Evolutionary conservation across 2,797 vertebrate genomes (phyloP), one percentile per base, ranked within the genome.

Genomic region (Chromobotia macracanthus): DNA sequence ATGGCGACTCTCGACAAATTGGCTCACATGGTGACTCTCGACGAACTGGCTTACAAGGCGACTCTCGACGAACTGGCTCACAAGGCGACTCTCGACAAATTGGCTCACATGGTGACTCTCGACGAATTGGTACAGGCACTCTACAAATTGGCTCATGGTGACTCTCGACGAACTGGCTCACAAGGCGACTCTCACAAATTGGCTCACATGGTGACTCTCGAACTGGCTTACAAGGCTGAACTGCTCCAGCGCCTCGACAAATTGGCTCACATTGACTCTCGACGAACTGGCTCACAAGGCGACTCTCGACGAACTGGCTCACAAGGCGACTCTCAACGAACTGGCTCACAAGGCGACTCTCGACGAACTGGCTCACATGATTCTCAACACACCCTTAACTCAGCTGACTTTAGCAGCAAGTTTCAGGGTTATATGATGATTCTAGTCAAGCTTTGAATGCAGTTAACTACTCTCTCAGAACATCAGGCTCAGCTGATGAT

Each of bases 401-500:
- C 61, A 3, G 46, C 50, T 53, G 79, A 60, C 25, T 23, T 9
- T 44, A 65, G 64, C 10, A 74, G 56, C 72, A 28, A 71, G 13
- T 51, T 18, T 61, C 25, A 18, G 69, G 19, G n/a, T 51, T 41
- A 3, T 51, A n/a, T 60, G 46, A 48, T 6, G 64, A 19, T 55
- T 82, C 69, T 58, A 72, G 61, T 51, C 46, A 19, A 60, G 58
- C 53, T 72, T 72, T 63, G 25, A 44, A 51, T n/a, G 21, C 74
- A 41, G 51, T 50, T 28, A 70, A 28, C 19, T 56, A 23, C 25
- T 46, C 80, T 64, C 21, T 72, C 3, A 75, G 61, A 44, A 25
- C 50, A 2, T 71, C 71, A 23, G 65, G 76, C 86, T 82, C 82
- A 87, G 87, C 75, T n/a, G 85, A 80, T 63, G 88, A 87, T 71